phyloP scores from a whole-genome alignment of 2,888 invertebrate genomes.

The Metacarcinus magister region DNA sequence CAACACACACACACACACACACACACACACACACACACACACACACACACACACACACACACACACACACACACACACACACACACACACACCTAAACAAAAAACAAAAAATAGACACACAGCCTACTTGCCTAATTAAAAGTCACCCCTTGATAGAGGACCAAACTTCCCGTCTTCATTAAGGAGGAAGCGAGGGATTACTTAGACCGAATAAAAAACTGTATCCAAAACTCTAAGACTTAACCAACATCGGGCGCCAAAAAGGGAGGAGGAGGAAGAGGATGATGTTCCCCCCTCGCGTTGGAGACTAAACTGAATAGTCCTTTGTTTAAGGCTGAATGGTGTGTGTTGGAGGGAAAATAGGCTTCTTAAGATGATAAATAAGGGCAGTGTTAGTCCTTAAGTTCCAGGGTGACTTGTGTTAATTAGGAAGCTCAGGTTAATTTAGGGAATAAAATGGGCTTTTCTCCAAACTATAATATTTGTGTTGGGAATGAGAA shows the following conservation, averaged over 20 bases:
- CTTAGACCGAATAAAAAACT: neutral
- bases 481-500: no score
- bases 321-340: neutral
- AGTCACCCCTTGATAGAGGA: constrained; percentile 41
- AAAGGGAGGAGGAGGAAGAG: neutral
- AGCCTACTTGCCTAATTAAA: neutral
- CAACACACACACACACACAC: no score
- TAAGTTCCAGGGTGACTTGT: neutral
- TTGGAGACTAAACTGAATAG: neutral
- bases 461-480: neutral
- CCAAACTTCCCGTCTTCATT: constrained; percentile 37
- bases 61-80: constrained; percentile 45
- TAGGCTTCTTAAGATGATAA: neutral
- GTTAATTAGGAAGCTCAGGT: neutral
- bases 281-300: neutral
- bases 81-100: neutral
- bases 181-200: neutral
- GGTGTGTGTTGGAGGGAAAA: neutral
- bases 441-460: neutral
- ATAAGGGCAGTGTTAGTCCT: neutral
- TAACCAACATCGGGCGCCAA: neutral
- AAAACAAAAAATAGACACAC: no score
- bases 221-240: neutral
- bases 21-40: neutral
- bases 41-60: constrained; percentile 29